A percentile compares a stretch with the other conserved stretches of the same genome.
Evolutionary conservation across 2,113 vertebrate genomes (phyloP).

Genomic region (Myotis yumanensis): DNA sequence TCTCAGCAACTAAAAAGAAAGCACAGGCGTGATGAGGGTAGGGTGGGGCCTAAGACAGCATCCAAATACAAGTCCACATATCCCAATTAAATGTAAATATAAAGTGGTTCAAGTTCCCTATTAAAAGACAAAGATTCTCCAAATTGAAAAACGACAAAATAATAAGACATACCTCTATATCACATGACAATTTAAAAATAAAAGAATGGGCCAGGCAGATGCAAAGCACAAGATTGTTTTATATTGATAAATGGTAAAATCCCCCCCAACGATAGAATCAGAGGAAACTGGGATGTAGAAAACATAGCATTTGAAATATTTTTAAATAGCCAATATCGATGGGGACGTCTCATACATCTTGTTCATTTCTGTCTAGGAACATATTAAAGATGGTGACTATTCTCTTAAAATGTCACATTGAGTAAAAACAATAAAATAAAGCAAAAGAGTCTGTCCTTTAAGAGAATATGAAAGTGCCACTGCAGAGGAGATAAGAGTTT

Average conservation of each 20-base stretch:
- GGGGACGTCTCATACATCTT: neutral
- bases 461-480: neutral
- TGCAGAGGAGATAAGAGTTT: neutral
- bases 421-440: slow-evolving; percentile 38
- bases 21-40: neutral
- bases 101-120: neutral
- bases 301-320: neutral
- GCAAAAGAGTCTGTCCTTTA: neutral
- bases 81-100: neutral
- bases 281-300: neutral
- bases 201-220: neutral
- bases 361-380: neutral
- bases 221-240: neutral
- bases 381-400: neutral
- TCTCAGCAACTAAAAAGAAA: neutral
- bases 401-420: neutral
- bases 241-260: neutral
- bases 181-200: neutral
- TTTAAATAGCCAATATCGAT: neutral
- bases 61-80: neutral
- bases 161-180: neutral
- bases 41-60: neutral
- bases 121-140: neutral
- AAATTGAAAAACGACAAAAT: neutral
- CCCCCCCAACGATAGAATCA: neutral